Evolutionary conservation across 2,888 invertebrate species (phyloP), one percentile per base, ranked within the genome.

Genomic region (Alsophila aescularia): DNA sequence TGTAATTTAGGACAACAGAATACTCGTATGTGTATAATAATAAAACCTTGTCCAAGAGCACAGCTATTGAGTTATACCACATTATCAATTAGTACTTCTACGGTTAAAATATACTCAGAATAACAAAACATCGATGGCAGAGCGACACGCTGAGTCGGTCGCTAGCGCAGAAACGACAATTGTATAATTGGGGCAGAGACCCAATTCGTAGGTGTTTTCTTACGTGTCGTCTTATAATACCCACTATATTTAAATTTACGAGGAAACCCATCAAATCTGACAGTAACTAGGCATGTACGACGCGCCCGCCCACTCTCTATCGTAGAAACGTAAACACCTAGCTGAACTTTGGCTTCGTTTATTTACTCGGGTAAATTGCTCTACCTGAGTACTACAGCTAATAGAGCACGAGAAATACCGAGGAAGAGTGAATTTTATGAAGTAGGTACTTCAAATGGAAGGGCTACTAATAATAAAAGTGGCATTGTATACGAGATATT

Each of bases 251-350:
- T 55, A 41, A 41, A 45, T 56, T 51, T 51, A 56, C 50, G 41
- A 55, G 44, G 29, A 40, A 41, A 32, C 55, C 32, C 45, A 56
- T 56, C 44, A 45, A 45, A 51, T 45, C 50, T 51, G 55, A 56
- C 55, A 56, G 44, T 52, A 61, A 52, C 53, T 57, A 49, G 56
- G 51, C 61, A 58, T 56, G 49, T 41, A 48, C 52, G 52, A 48
- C 44, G 31, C 32, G 39, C 36, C 47, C 58, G 48, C 64, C 62
- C 56, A 60, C 60, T 27, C 35, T 24, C 32, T 29, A 54, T 42
- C 62, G 54, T 60, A 56, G 53, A 50, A 60, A 60, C 62, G 64
- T 62, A 62, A 59, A 59, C 56, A 62, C 29, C 15, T 31, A 27
- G 18, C 34, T 50, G 21, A 50, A 48, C 52, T 52, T 60, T 54